Evolutionary conservation across 2,797 vertebrate species (phyloP).

Genomic region (Sebastes itinus): DNA sequence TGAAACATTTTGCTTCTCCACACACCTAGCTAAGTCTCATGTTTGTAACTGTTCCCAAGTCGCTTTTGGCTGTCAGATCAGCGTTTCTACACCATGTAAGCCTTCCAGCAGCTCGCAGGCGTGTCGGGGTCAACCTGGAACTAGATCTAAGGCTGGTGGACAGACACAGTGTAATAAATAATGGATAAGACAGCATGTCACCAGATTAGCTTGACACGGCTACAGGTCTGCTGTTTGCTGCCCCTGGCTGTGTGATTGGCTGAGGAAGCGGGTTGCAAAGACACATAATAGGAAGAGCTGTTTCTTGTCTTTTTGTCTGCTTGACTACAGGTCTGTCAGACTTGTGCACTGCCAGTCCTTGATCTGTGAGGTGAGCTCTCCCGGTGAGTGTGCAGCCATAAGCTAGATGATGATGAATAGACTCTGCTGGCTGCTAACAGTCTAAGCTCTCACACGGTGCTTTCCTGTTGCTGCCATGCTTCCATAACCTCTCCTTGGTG

Average conservation of each 20-base stretch:
- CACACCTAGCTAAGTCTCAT: background rate
- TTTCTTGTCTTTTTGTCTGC: constrained; percentile 14
- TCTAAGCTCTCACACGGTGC: constrained; percentile 24
- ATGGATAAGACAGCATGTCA: constrained; percentile 43
- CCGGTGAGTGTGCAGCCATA: constrained; percentile 36
- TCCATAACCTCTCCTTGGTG: constrained; percentile 51
- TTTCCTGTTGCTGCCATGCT: constrained; percentile 38
- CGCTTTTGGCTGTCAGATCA: constrained; percentile 17
- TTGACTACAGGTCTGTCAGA: constrained; percentile 17
- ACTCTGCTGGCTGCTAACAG: constrained; percentile 35
- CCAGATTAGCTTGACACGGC: constrained; percentile 38
- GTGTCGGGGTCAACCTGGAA: constrained; percentile 34
- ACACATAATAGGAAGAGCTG: background rate
- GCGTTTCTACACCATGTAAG: constrained; percentile 6
- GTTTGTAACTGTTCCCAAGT: constrained; percentile 9
- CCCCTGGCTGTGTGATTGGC: constrained; percentile 16
- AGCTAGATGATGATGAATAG: constrained; percentile 66
- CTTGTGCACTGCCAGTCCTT: constrained; percentile 28
- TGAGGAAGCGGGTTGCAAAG: background rate
- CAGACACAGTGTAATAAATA: constrained; percentile 47
- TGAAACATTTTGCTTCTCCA: constrained; percentile 5
- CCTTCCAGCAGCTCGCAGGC: constrained; percentile 19
- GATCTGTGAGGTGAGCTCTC: constrained; percentile 42
- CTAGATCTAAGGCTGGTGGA: constrained; percentile 32
- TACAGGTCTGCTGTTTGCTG: background rate